Conservation (phyloP, 1,140 invertebrate genomes). For the Euborellia annulipes region DNA sequence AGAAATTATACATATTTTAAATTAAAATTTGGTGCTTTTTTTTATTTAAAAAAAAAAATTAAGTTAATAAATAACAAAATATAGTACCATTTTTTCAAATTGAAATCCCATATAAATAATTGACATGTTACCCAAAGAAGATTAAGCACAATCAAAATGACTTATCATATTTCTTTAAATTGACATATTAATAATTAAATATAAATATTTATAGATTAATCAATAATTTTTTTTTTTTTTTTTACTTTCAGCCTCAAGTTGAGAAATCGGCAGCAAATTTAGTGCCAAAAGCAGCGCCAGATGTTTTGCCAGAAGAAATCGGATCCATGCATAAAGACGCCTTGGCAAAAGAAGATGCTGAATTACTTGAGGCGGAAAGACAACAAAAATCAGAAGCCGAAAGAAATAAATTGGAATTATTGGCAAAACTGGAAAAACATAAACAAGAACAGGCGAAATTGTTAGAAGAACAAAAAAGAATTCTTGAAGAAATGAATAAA, state of each 20-base stretch:
- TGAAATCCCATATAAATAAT: too few relatives aligned
- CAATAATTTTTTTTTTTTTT: not conserved
- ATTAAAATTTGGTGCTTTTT: too few relatives aligned
- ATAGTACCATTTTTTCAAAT: too few relatives aligned
- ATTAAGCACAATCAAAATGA: too few relatives aligned
- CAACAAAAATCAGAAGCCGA: constrained; percentile 26
- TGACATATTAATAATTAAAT: not conserved
- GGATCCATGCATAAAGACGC: constrained; percentile 25
- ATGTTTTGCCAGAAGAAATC: constrained; percentile 2
- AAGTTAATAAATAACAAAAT: too few relatives aligned
- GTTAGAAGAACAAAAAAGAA: constrained; percentile 33
- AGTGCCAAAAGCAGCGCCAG: constrained; percentile 2
- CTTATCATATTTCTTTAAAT: not conserved
- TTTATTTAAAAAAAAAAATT: too few relatives aligned
- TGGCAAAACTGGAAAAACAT: constrained; percentile 36
- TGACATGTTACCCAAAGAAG: too few relatives aligned
- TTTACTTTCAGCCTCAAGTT: constrained; percentile 1
- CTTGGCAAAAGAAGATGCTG: constrained; percentile 36
- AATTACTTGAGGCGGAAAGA: constrained; percentile 28
- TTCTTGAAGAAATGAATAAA: constrained; percentile 33
- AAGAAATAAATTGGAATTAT: constrained; percentile 30
- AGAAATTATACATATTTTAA: too few relatives aligned
- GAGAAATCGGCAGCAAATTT: constrained; percentile 3
- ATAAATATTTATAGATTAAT: not conserved
- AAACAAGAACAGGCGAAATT: constrained; percentile 29